These are phyloP conservation scores for Xanthia togata DNA, from an alignment of 2,888 invertebrate genomes.

Conservation along the genomic window DNA sequence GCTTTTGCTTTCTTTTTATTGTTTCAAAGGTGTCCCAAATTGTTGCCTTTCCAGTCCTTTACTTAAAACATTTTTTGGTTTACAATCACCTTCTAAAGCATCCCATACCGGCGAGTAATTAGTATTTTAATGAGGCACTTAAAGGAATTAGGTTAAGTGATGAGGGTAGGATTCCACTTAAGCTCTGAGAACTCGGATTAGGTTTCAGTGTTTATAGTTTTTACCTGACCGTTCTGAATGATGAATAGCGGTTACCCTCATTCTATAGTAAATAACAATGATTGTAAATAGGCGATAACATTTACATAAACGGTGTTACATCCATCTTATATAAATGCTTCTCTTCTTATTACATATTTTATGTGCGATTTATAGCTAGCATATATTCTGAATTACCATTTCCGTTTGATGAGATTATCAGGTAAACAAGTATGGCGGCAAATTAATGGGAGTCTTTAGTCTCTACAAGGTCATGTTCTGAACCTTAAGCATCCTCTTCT, in stretches of 20 bases:
- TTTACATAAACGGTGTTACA: slow-evolving; percentile 50
- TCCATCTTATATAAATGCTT: slow-evolving; percentile 45
- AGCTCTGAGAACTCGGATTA: slow-evolving; percentile 42
- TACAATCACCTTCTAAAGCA: slow-evolving; percentile 28
- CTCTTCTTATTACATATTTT: slow-evolving; percentile 36
- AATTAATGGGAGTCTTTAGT: slow-evolving; percentile 16
- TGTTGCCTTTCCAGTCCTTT: slow-evolving; percentile 3
- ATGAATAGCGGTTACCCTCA: slow-evolving; percentile 30
- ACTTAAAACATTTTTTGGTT: slow-evolving; percentile 40
- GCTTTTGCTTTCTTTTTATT: slow-evolving; percentile 26
- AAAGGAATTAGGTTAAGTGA: slow-evolving; percentile 46
- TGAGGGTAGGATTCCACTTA: slow-evolving; percentile 29
- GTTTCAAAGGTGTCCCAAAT: slow-evolving; percentile 23
- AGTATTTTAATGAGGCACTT: slow-evolving; percentile 51
- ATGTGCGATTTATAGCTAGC: slow-evolving; percentile 3
- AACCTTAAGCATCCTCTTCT: background rate
- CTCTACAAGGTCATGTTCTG: slow-evolving; percentile 20
- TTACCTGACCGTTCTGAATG: slow-evolving; percentile 44
- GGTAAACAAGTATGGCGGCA: slow-evolving; percentile 27
- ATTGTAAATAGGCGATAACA: slow-evolving; percentile 40
- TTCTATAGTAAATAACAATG: slow-evolving; percentile 29
- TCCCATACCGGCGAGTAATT: slow-evolving; percentile 38
- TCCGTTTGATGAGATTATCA: slow-evolving; percentile 18
- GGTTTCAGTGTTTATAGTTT: slow-evolving; percentile 28
- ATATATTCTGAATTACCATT: slow-evolving; percentile 17